Conservation (phyloP, 64 coral and sea anemone genomes). For the Cladopsammia gracilis region DNA sequence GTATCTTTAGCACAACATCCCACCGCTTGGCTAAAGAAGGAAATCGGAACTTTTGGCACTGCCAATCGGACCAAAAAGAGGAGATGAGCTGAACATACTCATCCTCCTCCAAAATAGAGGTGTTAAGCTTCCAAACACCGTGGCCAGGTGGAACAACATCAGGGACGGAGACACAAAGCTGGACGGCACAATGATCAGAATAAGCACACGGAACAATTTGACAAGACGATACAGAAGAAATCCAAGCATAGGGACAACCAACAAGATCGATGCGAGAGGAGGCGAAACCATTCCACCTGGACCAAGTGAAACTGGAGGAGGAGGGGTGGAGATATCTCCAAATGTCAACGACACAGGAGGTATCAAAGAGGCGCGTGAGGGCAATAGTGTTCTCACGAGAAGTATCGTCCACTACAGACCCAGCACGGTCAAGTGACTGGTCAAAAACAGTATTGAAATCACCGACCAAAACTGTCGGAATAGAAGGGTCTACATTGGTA, state of each 20-base stretch:
- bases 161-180: not conserved
- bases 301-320: constrained; percentile 10
- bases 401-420: not conserved
- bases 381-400: not conserved
- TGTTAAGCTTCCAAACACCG: constrained; percentile 51
- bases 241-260: not conserved
- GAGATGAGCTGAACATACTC: not conserved
- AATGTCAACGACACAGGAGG: not conserved
- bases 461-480: constrained; percentile 21
- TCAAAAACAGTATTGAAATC: constrained; percentile 66
- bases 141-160: not conserved
- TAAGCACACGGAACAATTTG: constrained; percentile 6
- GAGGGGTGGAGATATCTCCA: constrained; percentile 16
- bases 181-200: constrained; percentile 27
- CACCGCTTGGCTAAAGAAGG: constrained; percentile 39
- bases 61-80: constrained; percentile 49
- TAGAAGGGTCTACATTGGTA: not conserved
- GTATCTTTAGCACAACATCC: not conserved
- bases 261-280: constrained; percentile 51
- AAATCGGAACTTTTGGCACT: not conserved
- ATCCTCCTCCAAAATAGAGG: constrained; percentile 15
- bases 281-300: not conserved
- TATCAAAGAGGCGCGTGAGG: not conserved
- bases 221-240: not conserved
- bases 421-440: not conserved